Base-by-base conservation (phyloP, 2,888 invertebrate genomes). In the Fragum sueziense region DNA sequence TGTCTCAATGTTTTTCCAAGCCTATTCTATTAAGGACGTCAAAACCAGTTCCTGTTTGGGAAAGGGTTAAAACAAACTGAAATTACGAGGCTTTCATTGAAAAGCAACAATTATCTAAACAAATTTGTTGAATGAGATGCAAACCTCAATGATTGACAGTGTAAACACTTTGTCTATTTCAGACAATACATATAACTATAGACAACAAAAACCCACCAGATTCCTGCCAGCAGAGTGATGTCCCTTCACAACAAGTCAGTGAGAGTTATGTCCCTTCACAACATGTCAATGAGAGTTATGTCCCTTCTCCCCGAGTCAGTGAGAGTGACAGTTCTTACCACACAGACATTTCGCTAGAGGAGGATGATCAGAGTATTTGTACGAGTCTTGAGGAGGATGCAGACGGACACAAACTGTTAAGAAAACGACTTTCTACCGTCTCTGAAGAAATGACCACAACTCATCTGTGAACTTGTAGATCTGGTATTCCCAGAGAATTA, bases 401-500 rank as follows among this genome's bases (percentile, higher is more conserved):
- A 14, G 27, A 62, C 27, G 71, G 70, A 47, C 59, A 34, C 14
- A 84, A 80, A 31, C 70, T 69, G 20, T 37, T 84, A 29, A 77
- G 82, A 47, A 84, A 84, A 69, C 59, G 84, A 70, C 54, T 84
- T 17, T 84, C 84, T 17, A 84, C 84, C 52, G 84, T 84, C 9
- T 77, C 84, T 6, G 84, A 84, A 69, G 84, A 84, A 47, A 71
- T 70, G 0, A 51, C 57, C 1, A 41, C 65, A 0, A 65, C 65
- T 22, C 65, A 41, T 27, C 61, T 61, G 20, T 61, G 20, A 33
- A n/a, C n/a, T n/a, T n/a, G n/a, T n/a, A n/a, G n/a, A n/a, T n/a
- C n/a, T n/a, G n/a, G n/a, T n/a, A n/a, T n/a, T n/a, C n/a, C n/a
- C n/a, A n/a, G n/a, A n/a, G n/a, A n/a, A n/a, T n/a, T n/a, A n/a